These are phyloP conservation scores for Philereme vetulata DNA, from an alignment of 2,888 invertebrate genomes.

Conservation along the genomic window DNA sequence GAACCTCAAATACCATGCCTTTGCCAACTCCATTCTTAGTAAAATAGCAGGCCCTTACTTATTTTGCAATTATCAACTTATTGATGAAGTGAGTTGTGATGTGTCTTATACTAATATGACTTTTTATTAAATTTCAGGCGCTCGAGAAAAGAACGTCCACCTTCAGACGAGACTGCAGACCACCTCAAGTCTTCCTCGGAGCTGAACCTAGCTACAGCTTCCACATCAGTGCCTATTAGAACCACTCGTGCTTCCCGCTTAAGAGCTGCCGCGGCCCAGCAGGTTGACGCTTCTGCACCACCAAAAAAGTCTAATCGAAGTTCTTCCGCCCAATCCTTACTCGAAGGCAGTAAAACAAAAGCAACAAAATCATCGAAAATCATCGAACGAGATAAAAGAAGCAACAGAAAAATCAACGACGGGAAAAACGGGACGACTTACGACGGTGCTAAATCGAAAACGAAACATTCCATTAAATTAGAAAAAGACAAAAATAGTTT, in stretches of 20 bases:
- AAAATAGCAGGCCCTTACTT: too few relatives aligned
- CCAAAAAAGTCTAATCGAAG: conserved; percentile 70
- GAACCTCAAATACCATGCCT: too few relatives aligned
- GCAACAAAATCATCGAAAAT: conserved; percentile 64
- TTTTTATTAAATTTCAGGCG: conserved; percentile 65
- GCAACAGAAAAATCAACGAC: conserved; percentile 63
- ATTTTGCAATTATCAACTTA: too few relatives aligned
- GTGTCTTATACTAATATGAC: not conserved
- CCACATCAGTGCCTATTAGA: conserved; percentile 84
- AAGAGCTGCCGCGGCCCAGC: conserved; percentile 85
- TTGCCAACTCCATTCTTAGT: too few relatives aligned
- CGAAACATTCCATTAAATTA: conserved; percentile 81
- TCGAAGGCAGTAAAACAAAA: conserved; percentile 69
- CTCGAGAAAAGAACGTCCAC: conserved; percentile 58
- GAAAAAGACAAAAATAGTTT: conserved; percentile 78
- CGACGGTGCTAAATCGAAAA: conserved; percentile 80
- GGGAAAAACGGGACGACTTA: conserved; percentile 66
- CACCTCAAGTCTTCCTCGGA: conserved; percentile 78
- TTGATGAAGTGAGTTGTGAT: not conserved
- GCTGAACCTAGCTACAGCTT: conserved; percentile 71
- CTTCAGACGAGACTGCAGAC: conserved; percentile 63
- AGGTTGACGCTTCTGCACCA: conserved; percentile 60
- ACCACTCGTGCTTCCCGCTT: conserved; percentile 89
- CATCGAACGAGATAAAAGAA: conserved; percentile 72
- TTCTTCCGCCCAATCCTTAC: conserved; percentile 70